phyloP scores from a whole-genome alignment of 2,113 vertebrate genomes.

The Aegotheles bennettii region DNA sequence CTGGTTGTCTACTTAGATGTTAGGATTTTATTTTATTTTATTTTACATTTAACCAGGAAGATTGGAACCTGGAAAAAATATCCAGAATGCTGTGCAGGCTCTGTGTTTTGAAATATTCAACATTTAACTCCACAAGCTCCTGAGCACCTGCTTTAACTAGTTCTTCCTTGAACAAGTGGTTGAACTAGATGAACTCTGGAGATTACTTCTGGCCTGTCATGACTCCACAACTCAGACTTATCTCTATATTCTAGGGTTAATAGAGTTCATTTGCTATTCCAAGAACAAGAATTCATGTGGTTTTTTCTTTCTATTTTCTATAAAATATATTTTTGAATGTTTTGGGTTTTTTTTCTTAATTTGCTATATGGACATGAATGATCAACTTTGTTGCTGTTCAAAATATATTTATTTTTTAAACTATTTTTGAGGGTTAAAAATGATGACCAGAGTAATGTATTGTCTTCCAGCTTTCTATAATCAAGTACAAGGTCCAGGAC shows the following conservation, averaged over 20 bases:
- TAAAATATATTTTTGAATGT: neutral
- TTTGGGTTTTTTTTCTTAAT: too few relatives aligned
- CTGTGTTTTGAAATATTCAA: neutral
- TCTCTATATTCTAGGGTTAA: neutral
- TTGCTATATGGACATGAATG: neutral
- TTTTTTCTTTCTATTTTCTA: neutral
- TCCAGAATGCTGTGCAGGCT: neutral
- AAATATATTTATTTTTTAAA: neutral
- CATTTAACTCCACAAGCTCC: neutral
- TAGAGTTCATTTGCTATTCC: neutral
- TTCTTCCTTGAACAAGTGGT: neutral
- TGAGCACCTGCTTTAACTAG: neutral
- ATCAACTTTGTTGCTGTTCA: neutral
- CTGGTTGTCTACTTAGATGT: neutral
- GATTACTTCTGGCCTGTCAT: neutral
- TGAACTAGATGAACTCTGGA: neutral
- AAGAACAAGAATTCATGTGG: neutral
- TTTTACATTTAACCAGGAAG: neutral
- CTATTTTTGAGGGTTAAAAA: neutral
- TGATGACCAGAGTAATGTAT: neutral
- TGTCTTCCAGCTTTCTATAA: neutral
- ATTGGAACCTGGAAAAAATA: neutral
- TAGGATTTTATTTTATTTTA: neutral
- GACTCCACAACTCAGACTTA: neutral
- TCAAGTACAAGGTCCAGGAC: neutral